Evolutionary conservation across 2,888 invertebrate genomes (phyloP).

Genomic region (Leucophenga maculata): DNA sequence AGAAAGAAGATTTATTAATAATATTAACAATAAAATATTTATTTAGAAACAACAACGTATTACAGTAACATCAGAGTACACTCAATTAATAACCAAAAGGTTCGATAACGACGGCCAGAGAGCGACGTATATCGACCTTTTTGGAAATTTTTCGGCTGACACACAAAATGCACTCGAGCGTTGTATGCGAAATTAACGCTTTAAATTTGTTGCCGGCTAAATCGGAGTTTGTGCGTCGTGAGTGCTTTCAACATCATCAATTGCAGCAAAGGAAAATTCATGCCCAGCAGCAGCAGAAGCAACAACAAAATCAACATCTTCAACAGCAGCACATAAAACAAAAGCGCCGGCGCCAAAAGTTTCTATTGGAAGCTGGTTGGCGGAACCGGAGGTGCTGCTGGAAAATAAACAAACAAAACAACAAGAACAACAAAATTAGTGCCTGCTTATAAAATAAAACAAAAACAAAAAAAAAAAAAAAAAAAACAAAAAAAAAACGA

Average conservation of each 20-base stretch:
- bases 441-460: too few relatives aligned
- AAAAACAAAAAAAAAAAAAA: constrained; percentile 3
- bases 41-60: constrained; percentile 20
- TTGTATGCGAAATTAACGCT: constrained; percentile 44
- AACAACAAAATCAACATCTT: constrained; percentile 37
- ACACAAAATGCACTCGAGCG: constrained; percentile 68
- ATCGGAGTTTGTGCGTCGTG: constrained; percentile 35
- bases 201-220: constrained; percentile 45
- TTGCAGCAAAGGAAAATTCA: constrained; percentile 36
- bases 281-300: constrained; percentile 19
- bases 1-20: constrained; percentile 29
- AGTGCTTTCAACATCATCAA: constrained; percentile 50
- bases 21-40: constrained; percentile 13
- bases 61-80: constrained; percentile 20
- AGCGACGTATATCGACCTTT: constrained; percentile 48
- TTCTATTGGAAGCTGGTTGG: constrained; percentile 25
- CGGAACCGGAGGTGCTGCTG: constrained; percentile 26
- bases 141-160: constrained; percentile 48
- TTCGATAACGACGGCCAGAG: constrained; percentile 54
- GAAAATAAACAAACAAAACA: constrained; percentile 25
- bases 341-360: constrained; percentile 35
- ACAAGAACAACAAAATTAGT: not conserved
- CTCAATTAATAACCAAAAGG: constrained; percentile 26
- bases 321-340: constrained; percentile 34
- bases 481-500: constrained; percentile 25